Conservation (phyloP, 1,140 invertebrate species). For the Gonioctena quinquepunctata region DNA sequence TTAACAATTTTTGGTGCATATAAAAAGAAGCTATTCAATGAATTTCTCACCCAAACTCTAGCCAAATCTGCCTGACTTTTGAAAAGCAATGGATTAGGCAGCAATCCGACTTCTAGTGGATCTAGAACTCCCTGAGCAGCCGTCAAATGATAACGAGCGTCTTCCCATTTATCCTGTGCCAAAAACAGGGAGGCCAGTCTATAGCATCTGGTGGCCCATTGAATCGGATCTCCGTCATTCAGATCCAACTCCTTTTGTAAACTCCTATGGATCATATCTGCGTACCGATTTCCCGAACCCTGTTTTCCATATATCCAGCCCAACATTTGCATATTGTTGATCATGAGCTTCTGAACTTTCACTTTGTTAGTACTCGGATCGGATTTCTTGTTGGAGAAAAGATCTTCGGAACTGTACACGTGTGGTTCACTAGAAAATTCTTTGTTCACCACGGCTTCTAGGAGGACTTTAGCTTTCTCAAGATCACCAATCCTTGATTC, state of each 20-base stretch:
- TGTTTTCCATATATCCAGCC: slow-evolving; percentile 47
- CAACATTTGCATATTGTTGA: slow-evolving; percentile 51
- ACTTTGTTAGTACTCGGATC: slow-evolving; percentile 20
- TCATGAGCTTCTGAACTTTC: slow-evolving; percentile 40
- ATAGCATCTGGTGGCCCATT: slow-evolving; percentile 45
- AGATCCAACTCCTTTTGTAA: slow-evolving; percentile 39
- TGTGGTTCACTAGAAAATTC: slow-evolving; percentile 23
- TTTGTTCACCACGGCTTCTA: slow-evolving; percentile 34
- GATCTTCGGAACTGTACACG: slow-evolving; percentile 46
- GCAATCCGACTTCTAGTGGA: slow-evolving; percentile 36
- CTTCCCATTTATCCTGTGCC: slow-evolving; percentile 34
- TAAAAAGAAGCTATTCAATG: too few relatives aligned
- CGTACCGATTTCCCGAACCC: slow-evolving; percentile 31
- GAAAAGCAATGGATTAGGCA: slow-evolving; percentile 33
- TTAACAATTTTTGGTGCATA: too few relatives aligned
- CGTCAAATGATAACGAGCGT: slow-evolving; percentile 45
- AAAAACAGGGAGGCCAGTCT: slow-evolving; percentile 43
- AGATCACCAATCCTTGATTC: slow-evolving; percentile 40
- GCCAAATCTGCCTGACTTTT: slow-evolving; percentile 44
- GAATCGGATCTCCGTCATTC: slow-evolving; percentile 37
- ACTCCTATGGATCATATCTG: slow-evolving; percentile 41
- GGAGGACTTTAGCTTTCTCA: slow-evolving; percentile 34
- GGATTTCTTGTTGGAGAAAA: slow-evolving; percentile 36
- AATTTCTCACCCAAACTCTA: slow-evolving; percentile 40
- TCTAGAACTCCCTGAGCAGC: slow-evolving; percentile 42